Base-by-base conservation (phyloP, 2,888 invertebrate genomes). In the Stramonita haemastoma region DNA sequence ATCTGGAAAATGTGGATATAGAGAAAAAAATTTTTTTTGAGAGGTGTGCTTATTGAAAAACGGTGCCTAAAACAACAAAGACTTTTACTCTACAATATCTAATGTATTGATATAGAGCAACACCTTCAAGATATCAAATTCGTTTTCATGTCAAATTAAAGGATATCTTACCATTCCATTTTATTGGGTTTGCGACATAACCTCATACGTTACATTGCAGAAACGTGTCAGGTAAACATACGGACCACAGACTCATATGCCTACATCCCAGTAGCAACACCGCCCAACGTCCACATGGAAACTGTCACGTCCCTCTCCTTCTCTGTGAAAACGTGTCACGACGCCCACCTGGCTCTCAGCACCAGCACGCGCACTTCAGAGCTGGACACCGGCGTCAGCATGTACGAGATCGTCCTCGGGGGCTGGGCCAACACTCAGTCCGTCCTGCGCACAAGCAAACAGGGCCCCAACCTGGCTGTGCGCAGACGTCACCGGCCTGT, bases 381-480 rank as follows among this genome's bases (percentile, higher is more conserved):
- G 13, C 79, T 79, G 79, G 94, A 95, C 92, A 96, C 97, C 89
- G 97, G 97, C 0, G 97, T 98, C 2, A 91, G 91, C 88, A 98
- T 98, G 97, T 97, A 97, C 95, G 98, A 98, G 96, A 95, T 98
- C 88, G 98, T 98, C 96, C 97, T 98, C 93, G 98, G 98, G 57
- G 98, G 98, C 60, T 98, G 98, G 98, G 97, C 97, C 56, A 98
- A 98, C 96, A 96, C 97, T 91, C 98, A 98, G 96, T 97, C 97
- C 73, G 93, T 92, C 34, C 93, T 94, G 66, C 92, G 93, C 73
- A 92, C 92, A 66, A 93, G 92, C 90, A 92, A 91, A 86, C 93
- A 93, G 83, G 93, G 93, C 86, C 46, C 85, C 5, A 90, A 92
- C 83, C 92, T 90, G 90, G 92, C 91, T 36, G 89, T 89, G 0